phyloP scores from a whole-genome alignment of 2,797 vertebrate species.

The Sebastes variabilis region DNA sequence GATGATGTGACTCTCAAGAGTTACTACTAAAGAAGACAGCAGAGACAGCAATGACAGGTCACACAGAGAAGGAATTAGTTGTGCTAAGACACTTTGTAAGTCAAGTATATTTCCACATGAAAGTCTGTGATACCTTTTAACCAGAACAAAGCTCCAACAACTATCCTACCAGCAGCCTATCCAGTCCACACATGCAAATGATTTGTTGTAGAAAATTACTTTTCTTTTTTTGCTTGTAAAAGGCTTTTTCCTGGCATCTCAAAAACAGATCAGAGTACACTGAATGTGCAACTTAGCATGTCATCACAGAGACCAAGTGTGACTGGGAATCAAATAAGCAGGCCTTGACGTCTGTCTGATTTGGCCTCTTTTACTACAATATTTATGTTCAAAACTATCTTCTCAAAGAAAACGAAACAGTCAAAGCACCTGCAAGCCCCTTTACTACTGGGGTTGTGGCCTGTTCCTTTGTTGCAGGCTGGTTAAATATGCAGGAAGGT shows the following conservation, averaged over 20 bases:
- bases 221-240: neutral
- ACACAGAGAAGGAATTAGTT: neutral
- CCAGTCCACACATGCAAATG: neutral
- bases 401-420: neutral
- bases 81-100: neutral
- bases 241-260: neutral
- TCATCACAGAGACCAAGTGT: neutral
- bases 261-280: neutral
- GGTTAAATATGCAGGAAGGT: conserved; percentile 78
- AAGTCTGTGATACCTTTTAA: neutral
- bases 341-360: neutral
- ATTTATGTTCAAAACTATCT: conserved; percentile 10
- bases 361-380: conserved; percentile 1
- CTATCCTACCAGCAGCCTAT: neutral
- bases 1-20: neutral
- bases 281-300: neutral
- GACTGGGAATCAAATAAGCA: neutral
- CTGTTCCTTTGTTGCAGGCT: conserved; percentile 27
- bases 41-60: conserved; percentile 9
- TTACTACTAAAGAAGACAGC: conserved; percentile 2
- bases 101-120: neutral
- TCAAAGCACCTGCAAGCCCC: conserved; percentile 2
- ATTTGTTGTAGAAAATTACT: neutral
- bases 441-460: conserved; percentile 9
- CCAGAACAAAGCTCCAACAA: neutral